A percentile compares a stretch with the other conserved stretches of the same genome.
These are phyloP conservation scores for Carduelis carduelis DNA, from an alignment of 2,797 vertebrate species.

Conservation along the genomic window DNA sequence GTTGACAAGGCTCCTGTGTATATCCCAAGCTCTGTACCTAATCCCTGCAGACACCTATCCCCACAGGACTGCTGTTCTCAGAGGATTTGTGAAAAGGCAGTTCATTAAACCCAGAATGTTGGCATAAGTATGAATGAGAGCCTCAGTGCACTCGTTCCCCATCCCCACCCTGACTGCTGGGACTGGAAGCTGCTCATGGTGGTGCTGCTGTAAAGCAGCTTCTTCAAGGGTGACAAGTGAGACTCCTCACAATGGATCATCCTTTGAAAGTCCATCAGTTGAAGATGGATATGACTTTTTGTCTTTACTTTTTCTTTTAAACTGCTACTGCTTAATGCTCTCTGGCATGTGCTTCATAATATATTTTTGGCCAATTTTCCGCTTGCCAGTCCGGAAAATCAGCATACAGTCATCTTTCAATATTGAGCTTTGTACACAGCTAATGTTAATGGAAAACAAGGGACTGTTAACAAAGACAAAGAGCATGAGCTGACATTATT, in stretches of 20 bases:
- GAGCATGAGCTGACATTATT: conserved; percentile 16
- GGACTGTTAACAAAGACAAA: conserved; percentile 20
- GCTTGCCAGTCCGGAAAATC: conserved; percentile 44
- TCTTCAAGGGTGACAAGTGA: neutral
- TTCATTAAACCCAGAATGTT: neutral
- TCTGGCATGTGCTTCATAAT: neutral
- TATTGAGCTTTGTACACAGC: conserved; percentile 23
- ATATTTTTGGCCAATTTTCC: conserved; percentile 48
- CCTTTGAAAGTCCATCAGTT: neutral
- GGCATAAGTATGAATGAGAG: neutral
- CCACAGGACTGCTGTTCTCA: neutral
- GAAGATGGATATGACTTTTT: conserved; percentile 1
- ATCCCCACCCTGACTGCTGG: no score
- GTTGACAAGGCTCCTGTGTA: neutral
- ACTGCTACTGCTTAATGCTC: neutral
- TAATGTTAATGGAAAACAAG: neutral
- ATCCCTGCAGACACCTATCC: neutral
- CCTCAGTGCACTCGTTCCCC: neutral
- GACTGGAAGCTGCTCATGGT: neutral
- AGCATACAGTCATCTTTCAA: conserved; percentile 5
- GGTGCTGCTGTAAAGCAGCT: neutral
- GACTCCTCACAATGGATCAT: neutral
- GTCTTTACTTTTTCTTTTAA: conserved; percentile 1
- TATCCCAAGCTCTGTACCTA: neutral
- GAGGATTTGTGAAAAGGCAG: neutral